Percentiles rank a stretch among this genome's conserved stretches.
Evolutionary conservation across 2,888 invertebrate genomes (phyloP).

Genomic region (Liodrosophila aerea): DNA sequence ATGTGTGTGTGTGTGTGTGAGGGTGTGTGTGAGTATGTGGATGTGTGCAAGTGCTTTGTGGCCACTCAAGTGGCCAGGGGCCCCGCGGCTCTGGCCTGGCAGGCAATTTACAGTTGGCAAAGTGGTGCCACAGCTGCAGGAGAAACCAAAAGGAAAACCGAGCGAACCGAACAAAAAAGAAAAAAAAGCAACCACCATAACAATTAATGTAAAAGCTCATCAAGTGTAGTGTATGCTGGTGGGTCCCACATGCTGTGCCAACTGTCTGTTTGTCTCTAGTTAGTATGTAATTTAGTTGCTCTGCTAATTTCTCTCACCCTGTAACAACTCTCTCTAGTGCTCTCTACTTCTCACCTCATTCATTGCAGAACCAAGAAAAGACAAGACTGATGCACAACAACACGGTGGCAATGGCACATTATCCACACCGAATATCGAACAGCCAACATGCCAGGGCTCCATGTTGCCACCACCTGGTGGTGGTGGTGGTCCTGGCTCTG

Average conservation of each 20-base stretch:
- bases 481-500: slow-evolving; percentile 81
- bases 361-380: slow-evolving; percentile 94
- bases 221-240: slow-evolving; percentile 42
- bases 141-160: slow-evolving; percentile 19
- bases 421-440: slow-evolving; percentile 85
- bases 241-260: slow-evolving; percentile 20
- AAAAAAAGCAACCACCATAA: slow-evolving; percentile 51
- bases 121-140: slow-evolving; percentile 28
- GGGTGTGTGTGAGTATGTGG: slow-evolving; percentile 20
- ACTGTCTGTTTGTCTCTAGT: slow-evolving; percentile 8
- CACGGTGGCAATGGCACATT: slow-evolving; percentile 84
- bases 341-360: slow-evolving; percentile 11
- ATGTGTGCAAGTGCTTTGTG: slow-evolving; percentile 54
- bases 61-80: slow-evolving; percentile 62
- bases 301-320: slow-evolving; percentile 15
- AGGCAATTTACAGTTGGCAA: slow-evolving; percentile 55
- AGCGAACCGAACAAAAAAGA: slow-evolving; percentile 26
- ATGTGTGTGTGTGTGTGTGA: slow-evolving; percentile 15
- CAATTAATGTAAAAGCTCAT: slow-evolving; percentile 75
- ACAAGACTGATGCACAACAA: slow-evolving; percentile 89
- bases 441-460: slow-evolving; percentile 81
- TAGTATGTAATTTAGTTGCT: slow-evolving; percentile 44
- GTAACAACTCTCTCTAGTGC: slow-evolving; percentile 8
- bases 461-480: slow-evolving; percentile 83
- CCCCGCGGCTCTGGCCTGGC: slow-evolving; percentile 22